Evolutionary conservation across 1,140 invertebrate genomes (phyloP).

Genomic region (Drosophila nannoptera): DNA sequence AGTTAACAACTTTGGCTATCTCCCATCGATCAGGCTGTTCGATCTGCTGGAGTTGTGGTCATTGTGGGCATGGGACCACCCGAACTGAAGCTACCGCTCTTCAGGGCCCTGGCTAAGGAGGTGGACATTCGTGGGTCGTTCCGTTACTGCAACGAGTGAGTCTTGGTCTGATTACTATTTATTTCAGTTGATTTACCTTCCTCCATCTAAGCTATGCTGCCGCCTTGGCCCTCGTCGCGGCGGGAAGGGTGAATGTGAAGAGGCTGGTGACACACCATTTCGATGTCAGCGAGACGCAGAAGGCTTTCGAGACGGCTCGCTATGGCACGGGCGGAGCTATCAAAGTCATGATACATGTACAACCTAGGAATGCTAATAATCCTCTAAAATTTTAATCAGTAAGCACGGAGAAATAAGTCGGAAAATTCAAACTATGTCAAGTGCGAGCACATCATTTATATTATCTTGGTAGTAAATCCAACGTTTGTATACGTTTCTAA

Average conservation of each 20-base stretch:
- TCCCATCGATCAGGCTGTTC: conserved; percentile 84
- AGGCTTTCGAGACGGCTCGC: conserved; percentile 92
- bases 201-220: conserved; percentile 83
- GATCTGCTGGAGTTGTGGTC: conserved; percentile 89
- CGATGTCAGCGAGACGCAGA: conserved; percentile 88
- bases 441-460: background rate
- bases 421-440: background rate
- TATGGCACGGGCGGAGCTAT: conserved; percentile 85
- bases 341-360: conserved; percentile 95
- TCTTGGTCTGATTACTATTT: conserved; percentile 5
- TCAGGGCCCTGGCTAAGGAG: conserved; percentile 89
- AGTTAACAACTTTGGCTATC: background rate
- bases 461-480: background rate
- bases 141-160: conserved; percentile 90
- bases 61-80: conserved; percentile 91
- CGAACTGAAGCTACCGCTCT: conserved; percentile 89
- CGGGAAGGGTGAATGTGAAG: conserved; percentile 91
- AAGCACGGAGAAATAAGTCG: background rate
- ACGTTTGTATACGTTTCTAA: background rate
- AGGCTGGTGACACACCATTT: conserved; percentile 95
- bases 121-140: conserved; percentile 95
- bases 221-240: conserved; percentile 90
- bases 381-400: conserved; percentile 52
- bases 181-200: background rate
- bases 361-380: conserved; percentile 81